Percentiles rank a stretch among this genome's conserved stretches.
Evolutionary conservation across 2,797 vertebrate species (phyloP).

Genomic region (Myotis myotis): DNA sequence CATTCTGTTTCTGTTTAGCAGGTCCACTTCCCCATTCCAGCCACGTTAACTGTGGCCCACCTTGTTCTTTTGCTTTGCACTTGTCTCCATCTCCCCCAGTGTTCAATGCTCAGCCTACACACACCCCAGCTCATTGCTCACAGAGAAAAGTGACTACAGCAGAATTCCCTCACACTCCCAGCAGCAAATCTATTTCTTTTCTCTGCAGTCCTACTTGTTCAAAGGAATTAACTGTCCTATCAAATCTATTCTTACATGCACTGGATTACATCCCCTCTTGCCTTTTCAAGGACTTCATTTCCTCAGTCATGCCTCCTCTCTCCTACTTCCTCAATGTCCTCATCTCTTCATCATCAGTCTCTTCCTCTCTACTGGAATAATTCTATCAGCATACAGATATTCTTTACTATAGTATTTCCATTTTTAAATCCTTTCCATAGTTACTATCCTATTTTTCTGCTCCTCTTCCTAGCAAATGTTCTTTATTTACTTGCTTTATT

Average conservation of each 20-base stretch:
- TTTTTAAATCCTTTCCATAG: neutral
- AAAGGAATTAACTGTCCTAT: neutral
- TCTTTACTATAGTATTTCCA: neutral
- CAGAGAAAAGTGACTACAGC: neutral
- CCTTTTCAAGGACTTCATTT: neutral
- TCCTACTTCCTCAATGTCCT: neutral
- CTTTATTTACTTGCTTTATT: neutral
- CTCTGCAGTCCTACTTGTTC: neutral
- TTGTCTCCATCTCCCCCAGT: neutral
- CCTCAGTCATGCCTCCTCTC: neutral
- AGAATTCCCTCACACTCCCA: neutral
- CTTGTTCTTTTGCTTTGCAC: neutral
- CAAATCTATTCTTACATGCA: neutral
- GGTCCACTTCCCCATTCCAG: rapidly evolving
- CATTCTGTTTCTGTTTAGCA: neutral
- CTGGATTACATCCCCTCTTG: neutral
- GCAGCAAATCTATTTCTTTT: neutral
- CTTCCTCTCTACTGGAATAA: neutral
- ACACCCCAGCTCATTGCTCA: neutral
- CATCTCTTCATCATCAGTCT: neutral
- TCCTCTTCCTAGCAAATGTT: neutral
- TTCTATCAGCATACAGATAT: neutral
- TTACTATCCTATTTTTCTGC: neutral
- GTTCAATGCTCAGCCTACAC: neutral
- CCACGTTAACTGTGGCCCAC: neutral